Base-by-base conservation (phyloP, 2,797 vertebrate genomes). In the Catamblyrhynchus diadema region DNA sequence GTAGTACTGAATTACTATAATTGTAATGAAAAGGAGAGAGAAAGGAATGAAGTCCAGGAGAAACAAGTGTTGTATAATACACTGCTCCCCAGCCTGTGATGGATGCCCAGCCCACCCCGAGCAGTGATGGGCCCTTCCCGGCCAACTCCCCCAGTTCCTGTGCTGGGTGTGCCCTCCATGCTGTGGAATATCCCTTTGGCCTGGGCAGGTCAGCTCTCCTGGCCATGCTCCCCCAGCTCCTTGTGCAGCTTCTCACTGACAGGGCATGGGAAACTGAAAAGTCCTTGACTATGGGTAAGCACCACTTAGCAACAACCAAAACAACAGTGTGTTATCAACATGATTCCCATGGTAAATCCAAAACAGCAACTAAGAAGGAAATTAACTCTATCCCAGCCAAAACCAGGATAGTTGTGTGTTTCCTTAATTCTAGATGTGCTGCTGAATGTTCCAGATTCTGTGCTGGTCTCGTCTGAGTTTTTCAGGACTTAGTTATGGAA, bases 121-220 rank as follows among this genome's bases (percentile, higher is more conserved):
- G 53, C 69, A 67, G 41, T 2, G 47, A 7, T 4, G 1, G 0
- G 45, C 69, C 51, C 67, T 25, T 88, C 33, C 45, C 6, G 1
- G 53, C 21, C 10, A 14, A 4, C 85, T 60, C 12, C 35, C 39
- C 18, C 62, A 4, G 41, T 41, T 6, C 4, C 60, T 73, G 60
- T 5, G 1, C 70, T 7, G 35, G 3, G 3, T 4, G 51, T 42
- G 33, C 32, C 67, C 69, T 25, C 50, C 69, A 1, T 1, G 50
- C 81, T 41, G 1, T 30, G 81, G 3, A 24, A 47, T 5, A 2
- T 33, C 69, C 81, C 81, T 56, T 14, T 30, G 50, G 59, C 59
- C 80, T 33, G 48, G 1, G 48, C 0, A 3, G 41, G 8, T 10
- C 67, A 47, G 67, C 67, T 47, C 19, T 28, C 59, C 67, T 53